Evolutionary conservation across 2,888 invertebrate species (phyloP).

Genomic region (Lochmaea crataegi): DNA sequence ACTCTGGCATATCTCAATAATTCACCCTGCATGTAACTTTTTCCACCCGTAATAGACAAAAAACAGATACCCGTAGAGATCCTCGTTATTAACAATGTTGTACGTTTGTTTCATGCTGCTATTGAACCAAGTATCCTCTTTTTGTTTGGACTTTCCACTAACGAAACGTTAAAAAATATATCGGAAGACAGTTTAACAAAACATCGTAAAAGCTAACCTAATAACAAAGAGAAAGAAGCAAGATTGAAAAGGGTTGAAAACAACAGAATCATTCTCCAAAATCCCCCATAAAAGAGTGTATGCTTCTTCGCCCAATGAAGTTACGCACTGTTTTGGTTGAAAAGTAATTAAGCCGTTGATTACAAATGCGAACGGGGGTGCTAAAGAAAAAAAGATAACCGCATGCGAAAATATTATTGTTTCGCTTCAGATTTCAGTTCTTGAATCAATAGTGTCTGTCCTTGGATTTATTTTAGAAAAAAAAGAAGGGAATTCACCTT

Average conservation of each 20-base stretch:
- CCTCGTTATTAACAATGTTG: too few species aligned
- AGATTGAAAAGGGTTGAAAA: constrained; percentile 16
- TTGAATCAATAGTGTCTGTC: constrained; percentile 24
- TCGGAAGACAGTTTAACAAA: not conserved
- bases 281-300: constrained; percentile 25
- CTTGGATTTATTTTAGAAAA: constrained; percentile 10
- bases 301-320: constrained; percentile 30
- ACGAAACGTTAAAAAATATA: not conserved
- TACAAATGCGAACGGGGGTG: constrained; percentile 28
- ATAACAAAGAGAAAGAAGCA: not conserved
- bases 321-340: constrained; percentile 23
- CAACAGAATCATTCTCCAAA: constrained; percentile 11
- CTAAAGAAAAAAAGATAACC: constrained; percentile 25
- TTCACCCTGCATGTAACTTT: too few species aligned
- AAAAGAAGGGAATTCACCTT: too few species aligned
- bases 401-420: constrained; percentile 18
- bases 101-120: too few species aligned
- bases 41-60: too few species aligned
- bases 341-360: constrained; percentile 32
- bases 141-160: too few species aligned
- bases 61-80: too few species aligned
- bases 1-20: too few species aligned
- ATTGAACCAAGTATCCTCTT: too few species aligned
- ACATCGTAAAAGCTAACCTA: not conserved
- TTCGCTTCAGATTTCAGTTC: constrained; percentile 21